A percentile compares a stretch with the other conserved stretches of the same genome.
phyloP scores from a whole-genome alignment of 1,140 invertebrate genomes.

The Zaprionus ghesquierei region DNA sequence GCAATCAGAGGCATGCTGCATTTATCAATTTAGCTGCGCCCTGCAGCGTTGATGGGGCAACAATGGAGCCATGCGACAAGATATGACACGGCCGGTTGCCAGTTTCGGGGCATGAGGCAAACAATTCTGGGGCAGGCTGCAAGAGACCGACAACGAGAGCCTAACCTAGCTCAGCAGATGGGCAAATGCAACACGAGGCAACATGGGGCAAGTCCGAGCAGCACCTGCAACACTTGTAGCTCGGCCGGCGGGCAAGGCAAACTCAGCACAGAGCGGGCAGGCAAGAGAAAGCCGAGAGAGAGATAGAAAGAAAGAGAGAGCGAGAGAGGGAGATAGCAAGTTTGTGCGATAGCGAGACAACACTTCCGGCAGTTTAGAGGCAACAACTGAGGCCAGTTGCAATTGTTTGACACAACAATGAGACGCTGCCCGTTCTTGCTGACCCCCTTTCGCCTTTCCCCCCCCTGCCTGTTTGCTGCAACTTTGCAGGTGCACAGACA shows the following conservation, averaged over 20 bases:
- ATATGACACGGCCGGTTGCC: conserved; percentile 55
- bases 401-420: conserved; percentile 65
- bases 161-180: conserved; percentile 67
- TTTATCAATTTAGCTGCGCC: conserved; percentile 76
- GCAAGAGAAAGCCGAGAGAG: neutral
- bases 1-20: conserved; percentile 58
- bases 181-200: conserved; percentile 4
- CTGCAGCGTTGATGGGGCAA: conserved; percentile 55
- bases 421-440: neutral
- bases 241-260: conserved; percentile 9
- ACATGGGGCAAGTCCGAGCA: neutral
- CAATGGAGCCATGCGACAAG: conserved; percentile 56
- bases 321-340: neutral
- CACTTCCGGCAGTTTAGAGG: conserved; percentile 64
- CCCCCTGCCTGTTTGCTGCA: conserved; percentile 7
- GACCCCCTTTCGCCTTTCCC: neutral
- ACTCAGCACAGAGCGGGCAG: neutral
- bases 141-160: neutral
- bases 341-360: neutral
- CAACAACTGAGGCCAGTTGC: conserved; percentile 46
- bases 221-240: no score
- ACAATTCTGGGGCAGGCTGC: conserved; percentile 47
- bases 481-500: conserved; percentile 42
- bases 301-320: neutral
- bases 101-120: conserved; percentile 32